These are phyloP conservation scores for Drosophila guanche DNA, from an alignment of 1,140 invertebrate genomes.

Conservation along the genomic window DNA sequence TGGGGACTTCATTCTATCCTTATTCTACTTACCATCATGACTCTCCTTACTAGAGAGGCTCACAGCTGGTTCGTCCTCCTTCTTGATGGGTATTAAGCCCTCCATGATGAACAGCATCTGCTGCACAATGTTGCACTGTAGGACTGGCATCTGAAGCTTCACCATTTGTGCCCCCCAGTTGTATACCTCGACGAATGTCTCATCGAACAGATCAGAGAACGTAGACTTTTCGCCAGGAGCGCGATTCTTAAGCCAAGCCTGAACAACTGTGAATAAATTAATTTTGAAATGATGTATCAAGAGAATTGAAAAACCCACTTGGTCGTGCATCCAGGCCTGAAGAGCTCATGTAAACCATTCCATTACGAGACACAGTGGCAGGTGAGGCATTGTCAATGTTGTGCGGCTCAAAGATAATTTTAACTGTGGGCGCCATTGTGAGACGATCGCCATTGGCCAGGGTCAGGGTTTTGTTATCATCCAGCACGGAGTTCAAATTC, in stretches of 20 bases:
- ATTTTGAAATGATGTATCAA: background rate
- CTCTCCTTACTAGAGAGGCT: conserved; percentile 82
- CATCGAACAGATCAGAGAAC: conserved; percentile 91
- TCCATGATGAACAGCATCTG: conserved; percentile 93
- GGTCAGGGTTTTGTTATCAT: conserved; percentile 97
- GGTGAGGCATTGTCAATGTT: conserved; percentile 98
- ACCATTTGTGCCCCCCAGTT: conserved; percentile 94
- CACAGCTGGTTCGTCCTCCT: conserved; percentile 85
- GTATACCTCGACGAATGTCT: conserved; percentile 90
- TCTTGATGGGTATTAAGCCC: conserved; percentile 90
- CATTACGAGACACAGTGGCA: conserved; percentile 97
- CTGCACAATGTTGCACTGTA: conserved; percentile 95
- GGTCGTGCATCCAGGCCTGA: conserved; percentile 96
- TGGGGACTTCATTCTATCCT: background rate
- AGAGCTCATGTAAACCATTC: conserved; percentile 99
- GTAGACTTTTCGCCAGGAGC: conserved; percentile 89
- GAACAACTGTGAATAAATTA: conserved; percentile 82
- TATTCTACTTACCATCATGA: conserved; percentile 69
- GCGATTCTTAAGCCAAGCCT: conserved; percentile 93
- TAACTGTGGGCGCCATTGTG: conserved; percentile 95
- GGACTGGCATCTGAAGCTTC: conserved; percentile 91
- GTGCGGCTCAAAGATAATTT: conserved; percentile 98
- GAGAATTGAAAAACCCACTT: conserved; percentile 80
- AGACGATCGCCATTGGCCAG: conserved; percentile 97
- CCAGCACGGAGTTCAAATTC: conserved; percentile 97